These are phyloP conservation scores for Rhagium mordax DNA, from an alignment of 2,888 invertebrate genomes.

Conservation along the genomic window DNA sequence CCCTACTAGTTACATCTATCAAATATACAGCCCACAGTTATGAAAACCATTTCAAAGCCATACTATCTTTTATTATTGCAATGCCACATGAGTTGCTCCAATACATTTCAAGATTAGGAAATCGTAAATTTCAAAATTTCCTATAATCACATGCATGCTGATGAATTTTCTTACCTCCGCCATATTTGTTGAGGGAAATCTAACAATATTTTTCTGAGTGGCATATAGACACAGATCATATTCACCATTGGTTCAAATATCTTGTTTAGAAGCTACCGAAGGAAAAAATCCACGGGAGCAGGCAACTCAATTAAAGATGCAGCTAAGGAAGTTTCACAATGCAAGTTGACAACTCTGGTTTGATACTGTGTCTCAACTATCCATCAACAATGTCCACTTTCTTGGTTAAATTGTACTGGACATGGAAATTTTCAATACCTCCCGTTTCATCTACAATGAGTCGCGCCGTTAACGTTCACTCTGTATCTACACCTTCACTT, in stretches of 20 bases:
- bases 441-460: too few relatives aligned
- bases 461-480: too few relatives aligned
- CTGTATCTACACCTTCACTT: too few relatives aligned
- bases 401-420: too few relatives aligned
- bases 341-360: too few relatives aligned
- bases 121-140: conserved; percentile 5
- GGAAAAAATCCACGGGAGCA: not conserved
- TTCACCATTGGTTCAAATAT: not conserved
- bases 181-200: conserved; percentile 25
- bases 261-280: not conserved
- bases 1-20: conserved; percentile 14
- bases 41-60: conserved; percentile 17
- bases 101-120: conserved; percentile 4
- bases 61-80: conserved; percentile 10
- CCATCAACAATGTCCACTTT: too few relatives aligned
- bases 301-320: not conserved
- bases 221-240: conserved; percentile 11
- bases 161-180: conserved; percentile 17
- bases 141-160: conserved; percentile 27
- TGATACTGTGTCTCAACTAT: too few relatives aligned
- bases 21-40: conserved; percentile 10
- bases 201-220: conserved; percentile 13
- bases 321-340: too few relatives aligned
- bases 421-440: too few relatives aligned
- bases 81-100: not conserved